phyloP scores from a whole-genome alignment of 23 tunicate species.

The Styela clava region DNA sequence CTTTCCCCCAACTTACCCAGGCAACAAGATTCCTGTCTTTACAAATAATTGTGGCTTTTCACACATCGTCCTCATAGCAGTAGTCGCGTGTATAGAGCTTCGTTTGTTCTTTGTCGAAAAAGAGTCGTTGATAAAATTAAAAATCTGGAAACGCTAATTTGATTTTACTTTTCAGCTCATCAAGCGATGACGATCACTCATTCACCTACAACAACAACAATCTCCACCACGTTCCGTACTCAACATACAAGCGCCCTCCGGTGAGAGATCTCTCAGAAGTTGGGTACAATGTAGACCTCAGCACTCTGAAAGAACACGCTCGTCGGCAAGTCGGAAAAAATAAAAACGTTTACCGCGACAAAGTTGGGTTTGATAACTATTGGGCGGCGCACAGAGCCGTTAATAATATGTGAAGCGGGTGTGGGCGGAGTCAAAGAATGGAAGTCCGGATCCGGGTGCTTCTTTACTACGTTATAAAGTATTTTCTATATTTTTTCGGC shows the following conservation, averaged over 20 bases:
- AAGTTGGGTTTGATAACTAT: conserved; percentile 22
- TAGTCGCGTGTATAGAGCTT: no score
- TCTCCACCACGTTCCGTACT: conserved; percentile 5
- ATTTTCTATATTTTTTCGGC: not conserved
- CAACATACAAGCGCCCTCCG: conserved; percentile 18
- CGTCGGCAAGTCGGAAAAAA: conserved; percentile 24
- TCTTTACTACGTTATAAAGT: not conserved
- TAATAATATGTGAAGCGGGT: conserved; percentile 20
- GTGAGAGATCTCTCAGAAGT: conserved; percentile 42
- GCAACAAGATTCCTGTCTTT: no score
- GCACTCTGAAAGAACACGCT: conserved; percentile 57
- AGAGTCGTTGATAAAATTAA: no score
- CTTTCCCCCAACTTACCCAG: no score
- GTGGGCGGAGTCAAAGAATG: not conserved
- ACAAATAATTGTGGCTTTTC: no score
- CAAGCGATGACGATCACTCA: conserved; percentile 33
- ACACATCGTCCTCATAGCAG: no score
- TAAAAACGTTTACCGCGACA: conserved; percentile 5
- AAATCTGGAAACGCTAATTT: no score
- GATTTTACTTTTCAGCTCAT: conserved; percentile 21
- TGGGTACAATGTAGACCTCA: conserved; percentile 55
- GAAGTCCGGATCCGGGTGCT: not conserved
- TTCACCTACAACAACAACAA: conserved; percentile 8
- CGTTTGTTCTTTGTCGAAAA: no score
- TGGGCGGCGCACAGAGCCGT: conserved; percentile 28